A percentile compares a stretch with the other conserved stretches of the same genome.
Evolutionary conservation across 1,140 invertebrate genomes (phyloP).

Genomic region (Agrilus planipennis): DNA sequence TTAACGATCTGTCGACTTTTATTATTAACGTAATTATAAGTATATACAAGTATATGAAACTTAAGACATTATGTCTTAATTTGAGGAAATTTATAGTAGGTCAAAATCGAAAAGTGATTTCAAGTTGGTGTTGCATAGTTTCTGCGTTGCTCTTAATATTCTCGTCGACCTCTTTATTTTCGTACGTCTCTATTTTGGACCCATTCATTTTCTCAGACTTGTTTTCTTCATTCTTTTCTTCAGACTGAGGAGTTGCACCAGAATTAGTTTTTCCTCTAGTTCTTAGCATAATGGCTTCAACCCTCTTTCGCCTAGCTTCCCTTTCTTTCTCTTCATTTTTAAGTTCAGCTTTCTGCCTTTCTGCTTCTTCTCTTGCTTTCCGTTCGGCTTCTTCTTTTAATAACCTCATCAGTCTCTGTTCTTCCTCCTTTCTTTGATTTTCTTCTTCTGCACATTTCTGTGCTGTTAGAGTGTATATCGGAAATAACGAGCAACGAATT

Average conservation of each 20-base stretch:
- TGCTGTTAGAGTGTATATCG: too few relatives aligned
- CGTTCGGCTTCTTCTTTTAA: constrained; percentile 67
- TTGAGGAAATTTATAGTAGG: too few relatives aligned
- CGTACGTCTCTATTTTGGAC: constrained; percentile 22
- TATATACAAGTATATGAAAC: too few relatives aligned
- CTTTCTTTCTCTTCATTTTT: constrained; percentile 71
- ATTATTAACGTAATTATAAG: too few relatives aligned
- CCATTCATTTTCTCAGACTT: constrained; percentile 30
- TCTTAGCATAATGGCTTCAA: constrained; percentile 73
- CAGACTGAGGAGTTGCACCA: constrained; percentile 38
- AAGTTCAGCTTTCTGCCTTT: constrained; percentile 60
- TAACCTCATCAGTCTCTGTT: constrained; percentile 52
- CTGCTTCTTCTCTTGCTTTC: constrained; percentile 65
- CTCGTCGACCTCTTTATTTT: too few relatives aligned
- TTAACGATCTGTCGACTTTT: too few relatives aligned
- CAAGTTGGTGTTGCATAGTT: too few relatives aligned
- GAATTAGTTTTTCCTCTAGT: constrained; percentile 53
- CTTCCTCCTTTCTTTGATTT: constrained; percentile 45
- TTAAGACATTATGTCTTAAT: too few relatives aligned
- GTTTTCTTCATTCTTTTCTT: constrained; percentile 31
- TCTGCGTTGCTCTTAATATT: too few relatives aligned
- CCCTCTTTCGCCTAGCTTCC: constrained; percentile 60
- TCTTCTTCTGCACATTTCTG: constrained; percentile 57
- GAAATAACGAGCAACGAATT: too few relatives aligned
- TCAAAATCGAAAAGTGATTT: too few relatives aligned